Base-by-base conservation (phyloP, 2,113 vertebrate genomes). In the Tyto alba region DNA sequence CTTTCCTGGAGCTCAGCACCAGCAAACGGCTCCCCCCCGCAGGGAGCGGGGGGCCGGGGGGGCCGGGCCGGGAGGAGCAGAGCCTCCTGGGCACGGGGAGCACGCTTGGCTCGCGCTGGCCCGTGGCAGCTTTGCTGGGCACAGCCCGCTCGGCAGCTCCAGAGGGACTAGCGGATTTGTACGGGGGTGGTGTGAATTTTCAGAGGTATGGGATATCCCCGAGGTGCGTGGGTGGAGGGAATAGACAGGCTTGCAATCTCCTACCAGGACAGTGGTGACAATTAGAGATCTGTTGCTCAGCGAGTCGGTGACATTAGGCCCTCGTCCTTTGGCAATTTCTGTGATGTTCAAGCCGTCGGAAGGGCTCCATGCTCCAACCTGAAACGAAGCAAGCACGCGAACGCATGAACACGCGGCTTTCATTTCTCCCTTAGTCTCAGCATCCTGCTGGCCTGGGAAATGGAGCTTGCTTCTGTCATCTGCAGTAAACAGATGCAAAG, bases 321-420 rank as follows among this genome's bases (percentile, higher is more conserved):
- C 99, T 95, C 99, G 99, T 89, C 99, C 98, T 97, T 98, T 99
- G 89, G 99, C 96, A 41, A 99, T 97, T 73, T 99, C 99, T 0
- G 99, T 99, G 98, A 99, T 99, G 97, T 99, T 99, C 90, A 99
- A 98, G 29, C 99, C 99, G 7, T 99, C 99, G 0, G 98, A 98
- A 34, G 97, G 98, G 97, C 98, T 99, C 99, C 99, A 99, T n/a
- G 99, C 99, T 85, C 99, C 99, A 63, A 99, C 99, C 99, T 99
- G 98, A 78, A 85, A 34, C 2, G 7, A 52, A 84, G 66, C 29
- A 47, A 68, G 48, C 38, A 62, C 52, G 94, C 4, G 3, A 12
- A 18, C 0, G 0, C 16, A 1, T 86, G 64, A 87, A 5, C 10
- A 20, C 23, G 36, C 1, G 0, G 13, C 63, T 56, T 4, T 9